phyloP scores from a whole-genome alignment of 2,888 invertebrate genomes.

The Allolobophora icterica region DNA sequence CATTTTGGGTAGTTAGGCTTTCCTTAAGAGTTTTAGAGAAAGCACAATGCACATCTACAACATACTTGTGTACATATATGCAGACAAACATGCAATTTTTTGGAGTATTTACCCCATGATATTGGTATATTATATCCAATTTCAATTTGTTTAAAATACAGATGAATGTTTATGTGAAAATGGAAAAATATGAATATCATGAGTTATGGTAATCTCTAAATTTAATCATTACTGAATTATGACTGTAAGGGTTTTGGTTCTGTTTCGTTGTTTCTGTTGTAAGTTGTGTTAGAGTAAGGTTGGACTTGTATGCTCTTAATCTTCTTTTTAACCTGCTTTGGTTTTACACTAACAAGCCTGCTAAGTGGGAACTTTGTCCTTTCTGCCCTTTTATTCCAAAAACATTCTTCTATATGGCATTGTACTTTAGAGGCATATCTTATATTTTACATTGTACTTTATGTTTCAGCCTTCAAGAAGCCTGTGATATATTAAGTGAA shows the following conservation, averaged over 20 bases:
- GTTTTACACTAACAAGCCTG: not conserved
- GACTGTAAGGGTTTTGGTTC: not conserved
- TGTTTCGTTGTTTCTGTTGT: not conserved
- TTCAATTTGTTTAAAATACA: not conserved
- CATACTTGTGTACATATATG: not conserved
- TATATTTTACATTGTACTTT: too few species aligned
- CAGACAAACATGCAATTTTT: too few species aligned
- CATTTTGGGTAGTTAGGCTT: too few species aligned
- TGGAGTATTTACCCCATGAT: not conserved
- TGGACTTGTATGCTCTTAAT: not conserved
- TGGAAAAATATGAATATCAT: not conserved
- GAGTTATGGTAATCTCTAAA: not conserved
- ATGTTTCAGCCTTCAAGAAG: slow-evolving; percentile 6
- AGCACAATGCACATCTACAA: too few species aligned
- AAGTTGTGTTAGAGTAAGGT: not conserved
- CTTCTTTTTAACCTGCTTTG: not conserved
- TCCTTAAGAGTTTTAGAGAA: not conserved
- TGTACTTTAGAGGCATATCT: not conserved
- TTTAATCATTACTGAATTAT: not conserved
- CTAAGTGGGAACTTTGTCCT: not conserved
- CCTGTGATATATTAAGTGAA: slow-evolving; percentile 15
- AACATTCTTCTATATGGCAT: not conserved
- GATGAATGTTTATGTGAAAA: not conserved
- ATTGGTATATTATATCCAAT: not conserved
- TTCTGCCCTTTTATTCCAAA: not conserved